Evolutionary conservation across 2,888 invertebrate genomes (phyloP).

Genomic region (Coecobrya sp.): DNA sequence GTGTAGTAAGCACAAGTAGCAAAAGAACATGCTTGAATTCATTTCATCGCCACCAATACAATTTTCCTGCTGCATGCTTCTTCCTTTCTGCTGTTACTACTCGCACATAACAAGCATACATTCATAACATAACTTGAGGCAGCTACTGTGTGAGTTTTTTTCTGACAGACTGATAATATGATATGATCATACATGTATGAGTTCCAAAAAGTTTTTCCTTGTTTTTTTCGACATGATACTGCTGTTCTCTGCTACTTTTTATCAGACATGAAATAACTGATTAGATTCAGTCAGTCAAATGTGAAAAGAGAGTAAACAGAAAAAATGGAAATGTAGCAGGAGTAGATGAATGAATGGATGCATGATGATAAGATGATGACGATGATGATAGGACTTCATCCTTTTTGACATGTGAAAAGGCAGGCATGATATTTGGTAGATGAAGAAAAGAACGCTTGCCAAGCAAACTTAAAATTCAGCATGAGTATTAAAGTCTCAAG

Average conservation of each 20-base stretch:
- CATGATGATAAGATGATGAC: slow-evolving; percentile 32
- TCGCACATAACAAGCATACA: not conserved
- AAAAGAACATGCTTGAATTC: slow-evolving; percentile 71
- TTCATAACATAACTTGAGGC: slow-evolving; percentile 23
- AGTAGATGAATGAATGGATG: slow-evolving; percentile 45
- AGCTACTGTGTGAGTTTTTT: slow-evolving; percentile 50
- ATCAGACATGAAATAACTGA: slow-evolving; percentile 75
- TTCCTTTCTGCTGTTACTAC: slow-evolving; percentile 19
- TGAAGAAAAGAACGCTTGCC: slow-evolving; percentile 49
- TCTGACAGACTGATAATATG: slow-evolving; percentile 41
- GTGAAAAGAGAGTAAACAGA: slow-evolving; percentile 51
- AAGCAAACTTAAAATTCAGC: slow-evolving; percentile 74
- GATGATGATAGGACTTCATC: slow-evolving; percentile 32
- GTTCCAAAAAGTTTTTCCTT: slow-evolving; percentile 74
- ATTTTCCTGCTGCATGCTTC: slow-evolving; percentile 5
- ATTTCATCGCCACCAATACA: slow-evolving; percentile 65
- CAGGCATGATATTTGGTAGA: not conserved
- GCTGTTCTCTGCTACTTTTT: slow-evolving; percentile 63
- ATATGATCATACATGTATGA: slow-evolving; percentile 66
- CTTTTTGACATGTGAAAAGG: slow-evolving; percentile 36
- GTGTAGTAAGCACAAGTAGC: slow-evolving; percentile 14
- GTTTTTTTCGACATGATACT: slow-evolving; percentile 62
- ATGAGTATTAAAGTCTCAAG: slow-evolving; percentile 67
- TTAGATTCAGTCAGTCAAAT: slow-evolving; percentile 68
- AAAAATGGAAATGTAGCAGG: slow-evolving; percentile 16